phyloP scores from a whole-genome alignment of 2,113 vertebrate species.

The Lontra canadensis region DNA sequence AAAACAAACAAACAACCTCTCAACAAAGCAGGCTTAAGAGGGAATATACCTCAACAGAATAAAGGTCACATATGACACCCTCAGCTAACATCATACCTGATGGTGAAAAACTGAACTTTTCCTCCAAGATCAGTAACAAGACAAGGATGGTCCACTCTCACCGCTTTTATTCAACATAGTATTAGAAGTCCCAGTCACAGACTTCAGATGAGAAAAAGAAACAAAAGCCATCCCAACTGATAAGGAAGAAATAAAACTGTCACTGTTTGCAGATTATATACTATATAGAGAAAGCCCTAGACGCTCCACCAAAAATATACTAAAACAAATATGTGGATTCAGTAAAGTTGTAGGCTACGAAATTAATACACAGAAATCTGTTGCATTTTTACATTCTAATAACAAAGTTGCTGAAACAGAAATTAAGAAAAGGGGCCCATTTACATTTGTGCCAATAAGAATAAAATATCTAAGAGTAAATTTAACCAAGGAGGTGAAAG shows the following conservation, averaged over 20 bases:
- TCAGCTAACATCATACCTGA: background rate
- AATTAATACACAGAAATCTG: background rate
- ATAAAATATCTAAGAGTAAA: background rate
- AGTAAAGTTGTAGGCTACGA: background rate
- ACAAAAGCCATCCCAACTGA: background rate
- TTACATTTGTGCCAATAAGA: background rate
- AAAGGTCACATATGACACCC: background rate
- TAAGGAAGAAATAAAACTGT: background rate
- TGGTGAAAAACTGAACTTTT: background rate
- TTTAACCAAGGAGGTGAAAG: background rate
- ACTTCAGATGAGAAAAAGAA: background rate
- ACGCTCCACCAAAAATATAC: background rate
- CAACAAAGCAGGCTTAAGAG: background rate
- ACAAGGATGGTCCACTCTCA: background rate
- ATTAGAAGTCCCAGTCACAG: background rate
- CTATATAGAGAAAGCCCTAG: background rate
- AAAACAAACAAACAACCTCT: background rate
- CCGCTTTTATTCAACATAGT: background rate
- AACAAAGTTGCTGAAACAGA: background rate
- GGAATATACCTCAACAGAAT: background rate
- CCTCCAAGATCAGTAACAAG: background rate
- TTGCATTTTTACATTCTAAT: background rate
- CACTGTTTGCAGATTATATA: background rate
- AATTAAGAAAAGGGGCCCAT: background rate
- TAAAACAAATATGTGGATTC: background rate